A percentile compares a stretch with the other conserved stretches of the same genome.
Evolutionary conservation across 2,113 vertebrate genomes (phyloP).

Genomic region (Cricetomys ansorgei): DNA sequence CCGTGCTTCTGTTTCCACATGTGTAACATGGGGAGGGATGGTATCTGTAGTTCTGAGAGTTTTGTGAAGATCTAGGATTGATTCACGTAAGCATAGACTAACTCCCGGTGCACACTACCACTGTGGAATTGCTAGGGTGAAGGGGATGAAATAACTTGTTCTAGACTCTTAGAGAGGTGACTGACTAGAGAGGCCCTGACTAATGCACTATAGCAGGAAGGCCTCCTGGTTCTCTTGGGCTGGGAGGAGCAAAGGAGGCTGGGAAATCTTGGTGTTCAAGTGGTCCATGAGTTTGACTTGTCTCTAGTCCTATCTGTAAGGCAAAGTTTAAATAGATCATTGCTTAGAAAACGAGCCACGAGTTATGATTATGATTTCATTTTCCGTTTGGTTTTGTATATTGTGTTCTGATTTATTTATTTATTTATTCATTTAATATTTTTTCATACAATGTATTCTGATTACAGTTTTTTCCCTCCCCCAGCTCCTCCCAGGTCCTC

Average conservation of each 20-base stretch:
- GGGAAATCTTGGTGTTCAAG: background rate
- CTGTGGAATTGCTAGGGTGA: no score
- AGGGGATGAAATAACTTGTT: background rate
- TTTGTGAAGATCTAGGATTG: background rate
- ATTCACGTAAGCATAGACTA: no score
- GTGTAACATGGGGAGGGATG: background rate
- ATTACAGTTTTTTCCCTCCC: background rate
- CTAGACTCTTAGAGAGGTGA: background rate
- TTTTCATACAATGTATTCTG: background rate
- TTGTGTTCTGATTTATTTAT: background rate
- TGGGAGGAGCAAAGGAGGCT: background rate
- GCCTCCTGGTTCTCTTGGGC: background rate
- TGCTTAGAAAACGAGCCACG: background rate
- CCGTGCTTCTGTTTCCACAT: background rate
- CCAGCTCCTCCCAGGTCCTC: background rate
- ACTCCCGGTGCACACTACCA: no score
- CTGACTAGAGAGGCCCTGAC: fast-evolving
- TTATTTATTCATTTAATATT: background rate
- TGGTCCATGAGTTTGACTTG: no score
- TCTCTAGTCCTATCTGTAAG: background rate
- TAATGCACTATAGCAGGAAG: background rate
- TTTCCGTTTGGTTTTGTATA: background rate
- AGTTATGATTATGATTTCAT: background rate
- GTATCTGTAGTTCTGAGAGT: background rate
- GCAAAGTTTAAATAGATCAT: background rate